Evolutionary conservation across 2,113 vertebrate species (phyloP), one percentile per base, ranked within the genome.

Genomic region (Scalopus aquaticus): DNA sequence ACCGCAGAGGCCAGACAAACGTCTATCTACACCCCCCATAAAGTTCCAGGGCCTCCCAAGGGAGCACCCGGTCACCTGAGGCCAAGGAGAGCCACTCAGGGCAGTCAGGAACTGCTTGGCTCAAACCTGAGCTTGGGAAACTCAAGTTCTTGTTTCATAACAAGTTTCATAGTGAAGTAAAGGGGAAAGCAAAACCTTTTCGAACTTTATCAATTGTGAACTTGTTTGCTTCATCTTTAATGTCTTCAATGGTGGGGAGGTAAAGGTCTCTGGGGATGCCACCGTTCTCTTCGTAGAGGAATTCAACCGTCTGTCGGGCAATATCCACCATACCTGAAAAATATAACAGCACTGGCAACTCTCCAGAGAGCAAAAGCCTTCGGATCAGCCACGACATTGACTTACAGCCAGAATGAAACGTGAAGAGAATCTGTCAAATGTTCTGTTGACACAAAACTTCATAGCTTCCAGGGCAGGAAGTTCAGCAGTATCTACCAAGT

Each of bases 171-270:
- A 88, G 35, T 8, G 10, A 19, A 88, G 93, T 37, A 49, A 93
- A 88, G 49, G 86, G 44, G 60, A 77, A 90, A 96, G 81, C n/a
- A 88, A 83, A 98, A 99, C 99, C 99, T 99, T 99, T 99, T 95
- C 99, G 99, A 94, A 99, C 99, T 99, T 99, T 99, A 98, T 99
- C 99, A 26, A 99, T 99, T 4, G 99, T 99, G 98, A 99, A 99
- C 97, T 99, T 99, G 98, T 99, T 99, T 70, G 99, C 99, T 97
- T 99, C 99, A 0, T 99, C 99, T 97, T 99, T 99, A 95, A 99
- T 99, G 60, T 99, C 99, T 96, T 99, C 99, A 1, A 99, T 99
- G 72, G 99, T 99, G 44, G 99, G 99, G 78, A 99, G 99, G 96
- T 99, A 99, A 13, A 99, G 99, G 97, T 99, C 99, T 93, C 99